These are phyloP conservation scores for Synanthedon vespiformis DNA, from an alignment of 2,888 invertebrate genomes.

Conservation along the genomic window DNA sequence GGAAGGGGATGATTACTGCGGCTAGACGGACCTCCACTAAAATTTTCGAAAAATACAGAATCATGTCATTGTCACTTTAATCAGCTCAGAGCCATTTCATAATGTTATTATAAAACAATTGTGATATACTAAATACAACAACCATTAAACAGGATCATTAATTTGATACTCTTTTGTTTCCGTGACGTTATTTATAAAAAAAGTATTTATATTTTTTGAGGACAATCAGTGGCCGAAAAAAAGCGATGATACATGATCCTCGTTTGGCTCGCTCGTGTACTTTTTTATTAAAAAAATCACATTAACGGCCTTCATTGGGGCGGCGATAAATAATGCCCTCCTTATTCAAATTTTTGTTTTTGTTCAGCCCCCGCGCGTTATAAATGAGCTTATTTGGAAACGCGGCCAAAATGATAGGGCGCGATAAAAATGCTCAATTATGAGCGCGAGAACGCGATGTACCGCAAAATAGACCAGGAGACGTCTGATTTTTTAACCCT, in stretches of 20 bases:
- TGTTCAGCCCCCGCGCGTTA: slow-evolving; percentile 62
- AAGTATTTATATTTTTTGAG: slow-evolving; percentile 34
- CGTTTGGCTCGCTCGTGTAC: slow-evolving; percentile 61
- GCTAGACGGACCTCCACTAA: background rate
- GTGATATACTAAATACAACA: background rate
- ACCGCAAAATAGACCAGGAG: background rate
- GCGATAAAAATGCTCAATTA: slow-evolving; percentile 57
- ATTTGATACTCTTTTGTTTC: slow-evolving; percentile 50
- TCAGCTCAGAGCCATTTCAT: background rate
- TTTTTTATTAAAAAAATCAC: slow-evolving; percentile 66
- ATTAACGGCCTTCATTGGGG: slow-evolving; percentile 71
- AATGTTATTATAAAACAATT: background rate
- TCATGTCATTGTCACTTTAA: background rate
- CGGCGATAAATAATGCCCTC: slow-evolving; percentile 70
- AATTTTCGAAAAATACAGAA: too few species aligned
- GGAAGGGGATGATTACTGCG: background rate
- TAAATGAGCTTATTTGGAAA: slow-evolving; percentile 70
- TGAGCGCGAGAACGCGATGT: slow-evolving; percentile 28
- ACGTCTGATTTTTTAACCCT: background rate
- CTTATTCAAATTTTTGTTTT: slow-evolving; percentile 71
- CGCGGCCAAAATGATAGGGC: slow-evolving; percentile 55
- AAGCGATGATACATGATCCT: slow-evolving; percentile 68
- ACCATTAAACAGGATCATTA: slow-evolving; percentile 32
- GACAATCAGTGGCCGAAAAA: slow-evolving; percentile 67
- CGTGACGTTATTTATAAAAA: slow-evolving; percentile 32